These are phyloP conservation scores for Chymomyza amoena DNA, from an alignment of 2,888 invertebrate genomes.

Conservation along the genomic window DNA sequence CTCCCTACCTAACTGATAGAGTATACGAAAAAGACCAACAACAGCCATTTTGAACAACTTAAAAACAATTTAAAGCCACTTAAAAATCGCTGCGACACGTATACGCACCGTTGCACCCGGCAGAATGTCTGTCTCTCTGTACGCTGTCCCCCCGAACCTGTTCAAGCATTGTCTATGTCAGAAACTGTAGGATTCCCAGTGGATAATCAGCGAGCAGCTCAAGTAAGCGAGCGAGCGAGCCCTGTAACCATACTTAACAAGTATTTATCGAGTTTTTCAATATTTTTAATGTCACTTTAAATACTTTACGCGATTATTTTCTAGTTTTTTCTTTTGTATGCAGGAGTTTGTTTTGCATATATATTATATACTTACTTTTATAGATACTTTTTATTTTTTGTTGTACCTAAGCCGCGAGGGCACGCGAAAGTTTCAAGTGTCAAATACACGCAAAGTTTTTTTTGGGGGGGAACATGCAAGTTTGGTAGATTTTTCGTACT, in stretches of 20 bases:
- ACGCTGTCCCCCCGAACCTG: conserved; percentile 6
- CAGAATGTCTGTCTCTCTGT: not conserved
- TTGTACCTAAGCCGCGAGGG: conserved; percentile 12
- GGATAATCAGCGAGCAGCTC: not conserved
- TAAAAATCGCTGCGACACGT: conserved; percentile 29
- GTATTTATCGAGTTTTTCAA: conserved; percentile 75
- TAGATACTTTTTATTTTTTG: not conserved
- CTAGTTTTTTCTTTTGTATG: too few relatives aligned
- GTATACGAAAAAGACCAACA: not conserved
- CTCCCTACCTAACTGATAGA: not conserved
- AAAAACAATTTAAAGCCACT: conserved; percentile 15
- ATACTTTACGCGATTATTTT: conserved; percentile 71
- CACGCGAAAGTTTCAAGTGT: conserved; percentile 64
- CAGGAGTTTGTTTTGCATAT: conserved; percentile 18
- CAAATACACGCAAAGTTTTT: conserved; percentile 69
- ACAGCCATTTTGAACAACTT: conserved; percentile 2
- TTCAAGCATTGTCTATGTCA: conserved; percentile 15
- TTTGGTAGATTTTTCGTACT: conserved; percentile 9
- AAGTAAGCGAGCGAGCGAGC: conserved; percentile 7
- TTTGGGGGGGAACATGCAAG: not conserved
- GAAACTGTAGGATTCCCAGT: conserved; percentile 25
- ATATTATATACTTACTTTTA: conserved; percentile 20
- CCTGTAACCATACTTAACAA: conserved; percentile 57
- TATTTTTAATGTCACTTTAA: conserved; percentile 75
- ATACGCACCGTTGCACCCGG: conserved; percentile 34